Base-by-base conservation (phyloP, 1,140 invertebrate species). In the Drosophila burlai region DNA sequence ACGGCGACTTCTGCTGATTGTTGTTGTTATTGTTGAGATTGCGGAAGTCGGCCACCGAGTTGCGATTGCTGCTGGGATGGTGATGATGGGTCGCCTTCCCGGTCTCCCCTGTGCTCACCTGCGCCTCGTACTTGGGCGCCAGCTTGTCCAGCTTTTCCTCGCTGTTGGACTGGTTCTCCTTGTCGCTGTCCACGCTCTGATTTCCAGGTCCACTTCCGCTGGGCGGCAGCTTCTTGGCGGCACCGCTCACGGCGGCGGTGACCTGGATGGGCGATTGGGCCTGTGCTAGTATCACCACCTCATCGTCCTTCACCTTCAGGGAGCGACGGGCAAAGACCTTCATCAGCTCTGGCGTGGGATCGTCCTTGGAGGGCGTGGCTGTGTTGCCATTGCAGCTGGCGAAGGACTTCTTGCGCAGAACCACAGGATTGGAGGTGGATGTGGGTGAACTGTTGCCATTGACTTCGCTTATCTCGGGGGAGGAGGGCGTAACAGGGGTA, bases 291-390 rank as follows among this genome's bases (percentile, higher is more conserved):
- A 93, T 93, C 34, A 95, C 83, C 31, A 93, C 95, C n/a, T 94
- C 94, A 75, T 96, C 96, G 78, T 96, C 96, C 93, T 96, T 96
- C 6, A 96, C 92, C 93, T 97, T 97, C 1, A 97, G 93, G 4
- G 96, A 97, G 61, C 96, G 93, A 43, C 96, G 93, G 0, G 96
- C 96, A 89, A 97, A 97, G 0, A 97, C 96, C 93, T 97, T 96
- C 94, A 97, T 95, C 29, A 97, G 91, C 91, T 97, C 96, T 0
- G 96, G 96, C 91, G 96, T 95, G 47, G 96, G 95, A 60, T 96
- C 95, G 64, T 94, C 94, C 31, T 93, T 94, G 24, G 58, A 54
- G 18, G 65, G 40, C 21, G 68, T 43, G 34, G 64, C 24, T 26
- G 54, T 40, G 40, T 63, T 89, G 18, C 63, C 69, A 42, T 81